phyloP scores from a whole-genome alignment of 2,888 invertebrate species.

The Acronicta psi region DNA sequence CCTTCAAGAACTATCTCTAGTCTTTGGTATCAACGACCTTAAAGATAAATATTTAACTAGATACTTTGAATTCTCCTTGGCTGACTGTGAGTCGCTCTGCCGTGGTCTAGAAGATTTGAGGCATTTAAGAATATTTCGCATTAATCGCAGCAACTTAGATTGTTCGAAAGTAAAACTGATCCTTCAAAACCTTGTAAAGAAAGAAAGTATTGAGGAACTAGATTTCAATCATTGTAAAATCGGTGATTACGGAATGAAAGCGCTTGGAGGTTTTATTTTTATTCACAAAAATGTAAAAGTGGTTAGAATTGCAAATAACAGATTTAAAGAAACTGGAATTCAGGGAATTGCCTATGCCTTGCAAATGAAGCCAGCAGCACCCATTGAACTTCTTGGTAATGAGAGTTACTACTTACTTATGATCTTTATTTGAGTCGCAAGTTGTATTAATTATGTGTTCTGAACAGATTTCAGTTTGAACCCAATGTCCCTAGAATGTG shows the following conservation, averaged over 20 bases:
- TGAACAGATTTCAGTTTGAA: conserved; percentile 89
- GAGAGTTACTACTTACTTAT: background rate
- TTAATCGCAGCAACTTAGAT: conserved; percentile 90
- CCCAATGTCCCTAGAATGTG: conserved; percentile 89
- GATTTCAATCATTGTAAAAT: conserved; percentile 91
- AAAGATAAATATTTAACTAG: conserved; percentile 87
- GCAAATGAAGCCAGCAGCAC: conserved; percentile 84
- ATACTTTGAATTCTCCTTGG: conserved; percentile 90
- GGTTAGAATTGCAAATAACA: conserved; percentile 88
- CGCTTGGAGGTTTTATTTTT: conserved; percentile 88
- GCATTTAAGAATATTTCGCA: conserved; percentile 84
- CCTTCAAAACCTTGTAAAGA: conserved; percentile 85
- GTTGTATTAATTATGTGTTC: background rate
- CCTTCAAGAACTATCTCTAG: conserved; percentile 85
- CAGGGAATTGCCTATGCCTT: conserved; percentile 87
- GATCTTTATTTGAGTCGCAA: background rate
- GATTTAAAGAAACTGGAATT: conserved; percentile 86
- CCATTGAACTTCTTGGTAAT: conserved; percentile 81
- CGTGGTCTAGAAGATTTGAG: conserved; percentile 82
- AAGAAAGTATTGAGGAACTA: conserved; percentile 87
- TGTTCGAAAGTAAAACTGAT: conserved; percentile 89
- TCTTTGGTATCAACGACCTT: conserved; percentile 82
- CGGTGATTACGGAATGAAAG: conserved; percentile 90
- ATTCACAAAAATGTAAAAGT: conserved; percentile 82
- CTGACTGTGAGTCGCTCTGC: conserved; percentile 89